A percentile compares a stretch with the other conserved stretches of the same genome.
Evolutionary conservation across 2,797 vertebrate species (phyloP).

Genomic region (Propithecus deckenii): DNA sequence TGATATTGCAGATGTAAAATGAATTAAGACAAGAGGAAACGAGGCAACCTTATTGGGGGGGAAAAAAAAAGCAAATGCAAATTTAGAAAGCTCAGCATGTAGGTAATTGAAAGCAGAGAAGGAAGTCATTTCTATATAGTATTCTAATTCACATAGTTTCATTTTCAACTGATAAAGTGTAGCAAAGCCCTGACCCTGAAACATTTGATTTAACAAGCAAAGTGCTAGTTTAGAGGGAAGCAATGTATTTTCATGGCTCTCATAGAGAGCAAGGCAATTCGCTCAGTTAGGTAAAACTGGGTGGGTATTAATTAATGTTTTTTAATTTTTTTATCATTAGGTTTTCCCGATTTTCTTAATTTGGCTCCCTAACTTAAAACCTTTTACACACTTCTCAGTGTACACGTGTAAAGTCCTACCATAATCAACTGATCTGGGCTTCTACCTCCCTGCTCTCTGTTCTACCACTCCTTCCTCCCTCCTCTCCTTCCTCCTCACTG

Average conservation of each 20-base stretch:
- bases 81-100: constrained; percentile 51
- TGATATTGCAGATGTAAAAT: background rate
- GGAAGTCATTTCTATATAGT: constrained; percentile 28
- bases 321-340: background rate
- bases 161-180: constrained; percentile 31
- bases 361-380: background rate
- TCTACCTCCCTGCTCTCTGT: background rate
- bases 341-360: background rate
- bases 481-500: background rate
- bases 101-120: constrained; percentile 43
- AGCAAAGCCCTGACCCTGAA: constrained; percentile 23
- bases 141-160: constrained; percentile 5
- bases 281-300: background rate
- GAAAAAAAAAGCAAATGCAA: background rate
- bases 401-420: too few species aligned
- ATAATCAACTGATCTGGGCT: accelerated
- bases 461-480: too few species aligned
- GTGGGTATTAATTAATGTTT: constrained; percentile 14
- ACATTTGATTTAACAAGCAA: constrained; percentile 17
- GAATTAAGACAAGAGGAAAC: constrained; percentile 25
- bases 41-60: background rate
- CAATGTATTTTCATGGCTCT: background rate
- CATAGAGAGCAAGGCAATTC: background rate
- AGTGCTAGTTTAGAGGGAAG: background rate
- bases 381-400: background rate